Conservation (phyloP, 2,797 vertebrate species). For the Lepilemur ruficaudatus region DNA sequence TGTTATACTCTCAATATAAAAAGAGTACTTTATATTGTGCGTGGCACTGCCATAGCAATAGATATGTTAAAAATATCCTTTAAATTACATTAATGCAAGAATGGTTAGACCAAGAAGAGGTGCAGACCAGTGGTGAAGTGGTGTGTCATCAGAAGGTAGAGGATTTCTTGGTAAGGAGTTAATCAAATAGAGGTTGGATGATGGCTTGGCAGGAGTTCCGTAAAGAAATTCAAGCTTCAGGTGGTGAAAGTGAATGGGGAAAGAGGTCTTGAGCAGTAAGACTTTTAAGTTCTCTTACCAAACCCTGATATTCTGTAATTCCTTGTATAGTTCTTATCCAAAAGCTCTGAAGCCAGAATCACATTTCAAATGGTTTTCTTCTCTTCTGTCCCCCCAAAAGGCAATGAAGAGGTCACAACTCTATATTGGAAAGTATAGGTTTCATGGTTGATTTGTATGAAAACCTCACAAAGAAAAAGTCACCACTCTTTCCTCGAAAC, state of each 20-base stretch:
- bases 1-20: background rate
- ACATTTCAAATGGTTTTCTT: background rate
- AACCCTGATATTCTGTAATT: background rate
- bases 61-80: background rate
- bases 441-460: background rate
- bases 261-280: background rate
- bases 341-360: background rate
- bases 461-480: conserved; percentile 56
- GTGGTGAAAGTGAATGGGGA: background rate
- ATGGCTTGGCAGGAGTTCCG: background rate
- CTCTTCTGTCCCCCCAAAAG: background rate
- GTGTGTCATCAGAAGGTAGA: background rate
- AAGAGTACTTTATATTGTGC: background rate
- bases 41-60: background rate
- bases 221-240: conserved; percentile 22
- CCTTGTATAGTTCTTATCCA: background rate
- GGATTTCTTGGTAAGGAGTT: background rate
- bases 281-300: background rate
- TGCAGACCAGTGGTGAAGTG: background rate
- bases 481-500: conserved; percentile 72
- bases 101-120: background rate
- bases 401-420: background rate
- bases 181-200: background rate
- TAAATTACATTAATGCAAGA: background rate
- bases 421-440: background rate